phyloP scores from a whole-genome alignment of 1,140 invertebrate genomes.

The Drosophila persimilis region DNA sequence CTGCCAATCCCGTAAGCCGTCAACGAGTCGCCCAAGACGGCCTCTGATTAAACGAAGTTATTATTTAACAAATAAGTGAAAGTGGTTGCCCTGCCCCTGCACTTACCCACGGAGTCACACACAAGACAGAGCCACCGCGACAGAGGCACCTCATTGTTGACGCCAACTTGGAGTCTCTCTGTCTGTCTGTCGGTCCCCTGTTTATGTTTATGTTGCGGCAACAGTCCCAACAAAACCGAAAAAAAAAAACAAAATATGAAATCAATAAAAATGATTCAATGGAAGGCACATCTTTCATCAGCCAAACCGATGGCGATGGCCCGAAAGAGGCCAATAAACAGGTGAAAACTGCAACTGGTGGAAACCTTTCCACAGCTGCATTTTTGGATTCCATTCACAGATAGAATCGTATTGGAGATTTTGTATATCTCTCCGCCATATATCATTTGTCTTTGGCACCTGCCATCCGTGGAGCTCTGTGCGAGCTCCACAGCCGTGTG shows the following conservation, averaged over 20 bases:
- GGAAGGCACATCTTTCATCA: conserved; percentile 72
- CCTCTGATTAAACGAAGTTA: conserved; percentile 46
- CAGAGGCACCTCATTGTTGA: conserved; percentile 72
- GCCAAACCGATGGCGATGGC: conserved; percentile 37
- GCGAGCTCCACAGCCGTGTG: conserved; percentile 10
- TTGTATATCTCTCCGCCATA: conserved; percentile 24
- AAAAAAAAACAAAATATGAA: conserved; percentile 69
- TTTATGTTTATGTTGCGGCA: conserved; percentile 63
- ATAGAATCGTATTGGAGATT: conserved; percentile 33
- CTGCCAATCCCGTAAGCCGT: conserved; percentile 14
- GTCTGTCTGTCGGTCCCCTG: conserved; percentile 34
- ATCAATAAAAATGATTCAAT: conserved; percentile 81
- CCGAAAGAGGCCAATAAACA: conserved; percentile 16
- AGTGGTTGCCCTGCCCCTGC: conserved; percentile 69
- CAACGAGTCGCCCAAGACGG: conserved; percentile 9
- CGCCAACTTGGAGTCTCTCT: conserved; percentile 12
- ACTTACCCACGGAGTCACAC: conserved; percentile 47
- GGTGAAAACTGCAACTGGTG: conserved; percentile 48
- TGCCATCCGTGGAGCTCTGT: background rate
- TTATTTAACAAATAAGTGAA: conserved; percentile 82
- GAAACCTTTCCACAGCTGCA: conserved; percentile 36
- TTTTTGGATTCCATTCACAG: conserved; percentile 22
- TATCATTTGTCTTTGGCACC: conserved; percentile 20
- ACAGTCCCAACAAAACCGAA: conserved; percentile 25
- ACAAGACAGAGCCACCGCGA: conserved; percentile 13